Conservation (phyloP, 2,888 invertebrate genomes). For the Cylindroiulus punctatus region DNA sequence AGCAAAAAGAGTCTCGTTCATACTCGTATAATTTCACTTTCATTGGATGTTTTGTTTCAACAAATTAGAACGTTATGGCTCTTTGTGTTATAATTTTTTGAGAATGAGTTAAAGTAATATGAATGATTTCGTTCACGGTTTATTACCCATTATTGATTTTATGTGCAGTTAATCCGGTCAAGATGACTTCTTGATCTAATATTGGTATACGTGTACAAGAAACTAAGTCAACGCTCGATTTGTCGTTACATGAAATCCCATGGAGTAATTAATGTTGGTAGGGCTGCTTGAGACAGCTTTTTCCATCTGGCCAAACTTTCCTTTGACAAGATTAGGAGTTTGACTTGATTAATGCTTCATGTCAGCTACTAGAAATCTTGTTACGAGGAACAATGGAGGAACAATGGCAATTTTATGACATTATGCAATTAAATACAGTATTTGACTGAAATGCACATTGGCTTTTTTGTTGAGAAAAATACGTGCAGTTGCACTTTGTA, state of each 20-base stretch:
- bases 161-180: background rate
- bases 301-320: background rate
- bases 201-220: background rate
- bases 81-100: background rate
- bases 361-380: background rate
- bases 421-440: too few relatives aligned
- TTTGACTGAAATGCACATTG: background rate
- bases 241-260: background rate
- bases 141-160: background rate
- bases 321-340: background rate
- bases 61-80: background rate
- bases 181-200: background rate
- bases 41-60: background rate
- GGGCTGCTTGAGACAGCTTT: background rate
- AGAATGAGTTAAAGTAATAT: background rate
- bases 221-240: background rate
- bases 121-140: background rate
- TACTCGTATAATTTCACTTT: background rate
- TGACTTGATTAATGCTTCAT: background rate
- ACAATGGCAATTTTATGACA: background rate
- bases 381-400: background rate
- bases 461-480: too few relatives aligned
- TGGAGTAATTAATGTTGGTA: conserved; percentile 14
- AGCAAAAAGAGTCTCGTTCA: background rate
- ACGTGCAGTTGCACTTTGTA: too few relatives aligned